A percentile compares a stretch with the other conserved stretches of the same genome.
Evolutionary conservation across 2,888 invertebrate species (phyloP).

Genomic region (Leucozona laternaria): DNA sequence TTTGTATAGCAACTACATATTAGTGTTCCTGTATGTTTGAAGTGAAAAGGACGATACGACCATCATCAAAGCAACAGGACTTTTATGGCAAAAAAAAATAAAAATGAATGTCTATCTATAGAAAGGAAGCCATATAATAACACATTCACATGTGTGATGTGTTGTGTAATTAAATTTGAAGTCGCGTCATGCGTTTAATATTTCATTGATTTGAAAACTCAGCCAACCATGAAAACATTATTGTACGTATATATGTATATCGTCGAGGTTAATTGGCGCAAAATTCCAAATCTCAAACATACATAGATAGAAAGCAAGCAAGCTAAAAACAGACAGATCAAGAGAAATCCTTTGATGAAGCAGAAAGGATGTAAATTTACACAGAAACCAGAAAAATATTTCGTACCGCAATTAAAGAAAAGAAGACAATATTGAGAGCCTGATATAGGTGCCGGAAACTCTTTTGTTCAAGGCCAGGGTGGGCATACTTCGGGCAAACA

Average conservation of each 20-base stretch:
- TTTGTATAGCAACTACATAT: background rate
- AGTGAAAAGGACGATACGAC: conserved; percentile 1
- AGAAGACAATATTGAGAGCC: background rate
- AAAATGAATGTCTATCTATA: background rate
- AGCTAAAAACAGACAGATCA: too few species aligned
- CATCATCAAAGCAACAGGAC: conserved; percentile 24
- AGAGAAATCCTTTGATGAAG: background rate
- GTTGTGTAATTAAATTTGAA: conserved; percentile 52
- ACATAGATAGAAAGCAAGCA: background rate
- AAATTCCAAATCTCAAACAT: background rate
- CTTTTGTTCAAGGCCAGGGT: too few species aligned
- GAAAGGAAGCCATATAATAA: background rate
- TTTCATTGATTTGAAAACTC: conserved; percentile 38
- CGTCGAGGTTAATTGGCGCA: conserved; percentile 18
- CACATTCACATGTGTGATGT: background rate
- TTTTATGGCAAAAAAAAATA: background rate
- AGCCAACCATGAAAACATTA: conserved; percentile 37
- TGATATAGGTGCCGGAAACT: background rate
- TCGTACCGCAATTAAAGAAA: background rate
- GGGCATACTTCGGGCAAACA: too few species aligned
- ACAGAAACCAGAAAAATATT: background rate
- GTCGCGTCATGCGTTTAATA: conserved; percentile 26
- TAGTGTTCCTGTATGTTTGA: background rate
- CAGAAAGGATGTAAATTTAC: background rate
- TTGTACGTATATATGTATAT: too few species aligned